phyloP scores from a whole-genome alignment of 2,113 vertebrate species.

The Poecile atricapillus region DNA sequence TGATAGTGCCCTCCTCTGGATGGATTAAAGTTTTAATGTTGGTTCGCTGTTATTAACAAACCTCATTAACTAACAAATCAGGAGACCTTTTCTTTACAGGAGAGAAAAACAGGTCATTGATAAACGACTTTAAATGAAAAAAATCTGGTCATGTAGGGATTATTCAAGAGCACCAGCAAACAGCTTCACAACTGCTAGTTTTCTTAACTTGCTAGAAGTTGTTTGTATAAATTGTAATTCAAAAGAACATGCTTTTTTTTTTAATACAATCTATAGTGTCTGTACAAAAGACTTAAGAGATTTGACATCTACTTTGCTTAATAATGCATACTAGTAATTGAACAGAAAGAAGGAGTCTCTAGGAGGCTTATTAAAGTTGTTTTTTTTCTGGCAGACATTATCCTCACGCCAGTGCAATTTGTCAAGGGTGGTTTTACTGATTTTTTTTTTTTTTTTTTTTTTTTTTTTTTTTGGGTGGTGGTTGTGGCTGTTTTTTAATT shows the following conservation, averaged over 20 bases:
- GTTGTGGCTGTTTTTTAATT: neutral
- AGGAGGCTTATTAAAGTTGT: neutral
- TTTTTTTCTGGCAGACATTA: neutral
- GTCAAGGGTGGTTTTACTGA: neutral
- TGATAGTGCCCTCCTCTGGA: neutral
- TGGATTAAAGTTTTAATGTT: neutral
- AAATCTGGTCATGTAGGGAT: neutral
- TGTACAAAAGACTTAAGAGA: neutral
- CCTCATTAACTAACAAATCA: neutral
- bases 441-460: neutral
- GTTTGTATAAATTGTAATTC: neutral
- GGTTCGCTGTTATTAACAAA: fast-evolving
- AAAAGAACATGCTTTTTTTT: neutral
- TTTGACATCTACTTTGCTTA: neutral
- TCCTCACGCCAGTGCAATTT: neutral
- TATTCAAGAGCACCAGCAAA: neutral
- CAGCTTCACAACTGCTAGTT: neutral
- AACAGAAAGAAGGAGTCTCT: neutral
- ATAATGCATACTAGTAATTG: neutral
- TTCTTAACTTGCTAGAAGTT: neutral
- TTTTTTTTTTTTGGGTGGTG: neutral
- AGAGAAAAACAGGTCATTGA: neutral
- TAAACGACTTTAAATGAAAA: neutral
- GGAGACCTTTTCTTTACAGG: neutral
- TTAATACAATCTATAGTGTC: neutral